Conservation (phyloP, 2,888 invertebrate genomes). For the Platycheirus albimanus region DNA sequence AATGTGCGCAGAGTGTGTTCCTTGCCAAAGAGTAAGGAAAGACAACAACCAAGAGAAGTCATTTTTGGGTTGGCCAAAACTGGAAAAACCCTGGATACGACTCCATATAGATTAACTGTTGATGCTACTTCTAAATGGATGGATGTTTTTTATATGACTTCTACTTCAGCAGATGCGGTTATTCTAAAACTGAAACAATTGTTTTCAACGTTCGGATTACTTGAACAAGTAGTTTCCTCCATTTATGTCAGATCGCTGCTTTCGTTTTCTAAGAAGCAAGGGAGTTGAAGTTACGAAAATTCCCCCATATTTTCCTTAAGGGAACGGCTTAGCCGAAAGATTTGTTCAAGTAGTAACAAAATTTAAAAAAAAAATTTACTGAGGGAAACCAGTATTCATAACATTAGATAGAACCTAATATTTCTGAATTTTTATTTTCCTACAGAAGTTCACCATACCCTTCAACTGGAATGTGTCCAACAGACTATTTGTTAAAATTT, state of each 20-base stretch:
- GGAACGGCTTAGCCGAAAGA: conserved; percentile 44
- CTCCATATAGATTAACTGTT: conserved; percentile 17
- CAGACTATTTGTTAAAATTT: background rate
- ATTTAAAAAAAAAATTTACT: background rate
- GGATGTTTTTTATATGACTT: conserved; percentile 3
- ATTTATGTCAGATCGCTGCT: conserved; percentile 12
- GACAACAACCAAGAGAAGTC: conserved; percentile 1
- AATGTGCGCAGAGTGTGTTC: conserved; percentile 10
- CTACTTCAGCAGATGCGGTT: conserved; percentile 23
- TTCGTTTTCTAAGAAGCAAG: conserved; percentile 19
- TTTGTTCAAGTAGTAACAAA: conserved; percentile 26
- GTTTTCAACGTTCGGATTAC: conserved; percentile 27
- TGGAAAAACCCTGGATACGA: conserved; percentile 4
- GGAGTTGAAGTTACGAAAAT: conserved; percentile 22
- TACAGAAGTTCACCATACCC: conserved; percentile 22
- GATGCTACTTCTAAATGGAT: conserved; percentile 11
- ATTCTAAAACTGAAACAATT: conserved; percentile 21
- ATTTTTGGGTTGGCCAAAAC: conserved; percentile 25
- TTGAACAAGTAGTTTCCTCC: conserved; percentile 35
- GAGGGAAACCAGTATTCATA: conserved; percentile 12
- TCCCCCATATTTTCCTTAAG: conserved; percentile 44
- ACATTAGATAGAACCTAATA: conserved; percentile 17
- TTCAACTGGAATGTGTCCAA: conserved; percentile 28
- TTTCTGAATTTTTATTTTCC: conserved; percentile 25
- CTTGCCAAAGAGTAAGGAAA: conserved; percentile 9